These are phyloP conservation scores for Platalea minor DNA, from an alignment of 2,797 vertebrate species.

Conservation along the genomic window DNA sequence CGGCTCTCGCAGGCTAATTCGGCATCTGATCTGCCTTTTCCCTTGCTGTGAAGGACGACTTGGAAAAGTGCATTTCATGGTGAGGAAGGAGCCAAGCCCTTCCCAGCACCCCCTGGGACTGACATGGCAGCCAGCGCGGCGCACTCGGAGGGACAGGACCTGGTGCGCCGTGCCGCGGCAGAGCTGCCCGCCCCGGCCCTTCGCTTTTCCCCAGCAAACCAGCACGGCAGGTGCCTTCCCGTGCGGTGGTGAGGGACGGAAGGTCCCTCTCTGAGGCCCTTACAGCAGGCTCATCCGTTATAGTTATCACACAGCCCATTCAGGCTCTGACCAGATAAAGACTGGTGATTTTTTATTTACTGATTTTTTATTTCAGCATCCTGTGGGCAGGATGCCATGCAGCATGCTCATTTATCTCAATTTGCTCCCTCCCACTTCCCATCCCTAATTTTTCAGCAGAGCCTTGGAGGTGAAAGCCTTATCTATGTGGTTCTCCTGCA, in stretches of 20 bases:
- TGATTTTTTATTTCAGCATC: constrained; percentile 43
- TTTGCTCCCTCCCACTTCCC: constrained; percentile 59
- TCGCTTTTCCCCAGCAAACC: not conserved
- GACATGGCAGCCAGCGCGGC: fast-evolving
- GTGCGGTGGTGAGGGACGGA: not conserved
- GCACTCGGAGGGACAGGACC: not conserved
- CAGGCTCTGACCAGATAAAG: constrained; percentile 59
- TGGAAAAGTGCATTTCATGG: constrained; percentile 25
- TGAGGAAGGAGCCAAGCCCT: not conserved
- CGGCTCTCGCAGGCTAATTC: constrained; percentile 67
- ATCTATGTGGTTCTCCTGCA: constrained; percentile 11
- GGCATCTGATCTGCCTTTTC: constrained; percentile 61
- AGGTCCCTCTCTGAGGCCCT: not conserved
- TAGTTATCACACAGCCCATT: constrained; percentile 19
- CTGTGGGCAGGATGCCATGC: constrained; percentile 34
- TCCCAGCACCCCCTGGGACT: not conserved
- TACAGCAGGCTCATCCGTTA: constrained; percentile 21
- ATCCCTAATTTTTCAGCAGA: constrained; percentile 55
- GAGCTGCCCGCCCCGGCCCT: not conserved
- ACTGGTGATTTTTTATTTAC: constrained; percentile 53
- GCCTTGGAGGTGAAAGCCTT: constrained; percentile 56
- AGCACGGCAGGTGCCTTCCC: not conserved
- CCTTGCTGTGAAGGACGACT: constrained; percentile 57
- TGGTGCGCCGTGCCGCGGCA: fast-evolving
- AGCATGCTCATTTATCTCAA: constrained; percentile 66